Evolutionary conservation across 92 coral and sea anemone species (phyloP).

Genomic region (Porites cylindrica): DNA sequence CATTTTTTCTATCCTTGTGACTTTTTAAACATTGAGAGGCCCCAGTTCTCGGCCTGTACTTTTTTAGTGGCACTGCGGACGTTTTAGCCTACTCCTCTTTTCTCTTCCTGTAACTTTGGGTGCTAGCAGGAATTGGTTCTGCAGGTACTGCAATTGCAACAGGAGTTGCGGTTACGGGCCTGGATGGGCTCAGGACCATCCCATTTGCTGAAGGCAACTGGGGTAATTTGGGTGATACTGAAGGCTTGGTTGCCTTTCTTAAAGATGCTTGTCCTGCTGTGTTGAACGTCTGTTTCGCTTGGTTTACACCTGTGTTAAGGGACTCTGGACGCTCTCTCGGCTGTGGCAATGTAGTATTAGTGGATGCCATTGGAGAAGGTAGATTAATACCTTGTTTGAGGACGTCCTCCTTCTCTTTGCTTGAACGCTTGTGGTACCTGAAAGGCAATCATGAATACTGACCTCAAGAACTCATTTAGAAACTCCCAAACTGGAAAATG

Average conservation of each 20-base stretch:
- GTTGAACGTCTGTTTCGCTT: slow-evolving; percentile 7
- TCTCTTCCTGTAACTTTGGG: too few relatives aligned
- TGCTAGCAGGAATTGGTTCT: too few relatives aligned
- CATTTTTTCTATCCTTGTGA: too few relatives aligned
- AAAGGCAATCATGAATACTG: too few relatives aligned
- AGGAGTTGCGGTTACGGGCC: not conserved
- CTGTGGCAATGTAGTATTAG: slow-evolving; percentile 11
- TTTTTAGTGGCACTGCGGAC: too few relatives aligned
- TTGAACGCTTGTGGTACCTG: slow-evolving; percentile 31
- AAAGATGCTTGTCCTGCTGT: slow-evolving; percentile 8
- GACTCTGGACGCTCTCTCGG: not conserved
- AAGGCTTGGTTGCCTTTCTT: not conserved
- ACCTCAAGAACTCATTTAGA: not conserved
- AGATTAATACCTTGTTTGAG: slow-evolving; percentile 60
- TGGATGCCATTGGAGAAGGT: slow-evolving; percentile 25
- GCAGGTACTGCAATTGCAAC: not conserved
- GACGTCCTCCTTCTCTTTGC: slow-evolving; percentile 38
- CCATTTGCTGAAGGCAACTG: not conserved
- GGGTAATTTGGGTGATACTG: not conserved
- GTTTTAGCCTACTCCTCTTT: too few relatives aligned
- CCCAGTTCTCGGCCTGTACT: too few relatives aligned
- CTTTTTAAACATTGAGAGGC: too few relatives aligned
- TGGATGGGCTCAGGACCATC: too few relatives aligned
- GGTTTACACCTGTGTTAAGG: not conserved
- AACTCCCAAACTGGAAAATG: not conserved